Evolutionary conservation across 53 echinoderm and acorn worm species (phyloP), one percentile per base, ranked within the genome.

Genomic region (Pentamera pediparva): DNA sequence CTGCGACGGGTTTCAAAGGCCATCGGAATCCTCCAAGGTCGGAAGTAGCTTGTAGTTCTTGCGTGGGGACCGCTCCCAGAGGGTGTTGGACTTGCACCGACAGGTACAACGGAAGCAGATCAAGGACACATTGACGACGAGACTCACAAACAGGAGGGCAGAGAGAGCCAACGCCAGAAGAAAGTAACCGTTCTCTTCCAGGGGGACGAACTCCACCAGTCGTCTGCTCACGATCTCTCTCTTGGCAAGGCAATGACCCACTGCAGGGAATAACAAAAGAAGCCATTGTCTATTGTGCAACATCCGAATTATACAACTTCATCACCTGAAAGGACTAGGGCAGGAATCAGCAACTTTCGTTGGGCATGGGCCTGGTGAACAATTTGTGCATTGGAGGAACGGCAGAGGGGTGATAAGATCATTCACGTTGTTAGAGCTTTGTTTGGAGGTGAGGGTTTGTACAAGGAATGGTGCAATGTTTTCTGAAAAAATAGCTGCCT

Each of bases 71-170:
- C 53, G 26, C 6, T 36, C 34, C 17, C 17, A n/a, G 27, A 52
- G 49, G 12, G 87, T 59, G 38, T 60, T 43, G 2, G 87, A 32
- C 0, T 61, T 36, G 9, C 87, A 84, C 3, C 60, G 81, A 72
- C 89, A 93, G 18, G 84, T 56, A 62, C 93, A 93, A 56, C 84
- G 86, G 43, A 86, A 76, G 76, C 89, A 93, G 25, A 86, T 27
- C 25, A 89, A 87, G 47, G 84, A 35, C 15, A 93, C 55, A 84
- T 93, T 93, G 84, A 83, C 78, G 39, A 89, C 75, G 22, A 93
- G 64, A 75, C 93, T 93, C 4, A 78, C 35, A 26, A 86, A 61
- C 33, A 81, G 47, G 10, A 75, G 41, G 15, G 69, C 70, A 37
- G 61, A 39, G 12, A 81, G 59, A 30, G 51, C 18, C 27, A 77